A percentile compares a stretch with the other conserved stretches of the same genome.
These are phyloP conservation scores for Lethenteron camtschaticum DNA, from an alignment of 2,113 vertebrate genomes.

Conservation along the genomic window DNA sequence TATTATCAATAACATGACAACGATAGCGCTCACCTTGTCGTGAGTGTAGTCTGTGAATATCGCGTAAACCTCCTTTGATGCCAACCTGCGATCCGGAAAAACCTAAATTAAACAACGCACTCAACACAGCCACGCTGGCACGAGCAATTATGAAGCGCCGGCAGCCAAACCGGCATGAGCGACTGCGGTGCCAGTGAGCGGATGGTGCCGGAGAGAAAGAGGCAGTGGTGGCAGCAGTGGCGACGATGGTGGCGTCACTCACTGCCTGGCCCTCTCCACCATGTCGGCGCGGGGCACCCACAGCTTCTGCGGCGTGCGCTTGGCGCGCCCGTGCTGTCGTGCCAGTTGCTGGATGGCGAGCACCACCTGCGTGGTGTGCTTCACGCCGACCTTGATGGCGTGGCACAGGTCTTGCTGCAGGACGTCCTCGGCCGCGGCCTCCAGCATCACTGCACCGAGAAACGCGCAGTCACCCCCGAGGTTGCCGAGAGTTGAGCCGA, in stretches of 20 bases:
- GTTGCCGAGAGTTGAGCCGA: no score
- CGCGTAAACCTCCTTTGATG: conserved; percentile 37
- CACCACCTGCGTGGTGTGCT: conserved; percentile 68
- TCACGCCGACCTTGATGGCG: conserved; percentile 68
- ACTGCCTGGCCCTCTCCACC: conserved; percentile 38
- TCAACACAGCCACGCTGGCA: no score
- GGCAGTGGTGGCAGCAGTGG: no score
- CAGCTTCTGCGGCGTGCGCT: conserved; percentile 46
- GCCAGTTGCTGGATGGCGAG: conserved; percentile 55
- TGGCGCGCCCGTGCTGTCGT: conserved; percentile 34
- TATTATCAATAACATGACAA: neutral
- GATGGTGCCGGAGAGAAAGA: no score
- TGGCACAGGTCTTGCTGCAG: conserved; percentile 86
- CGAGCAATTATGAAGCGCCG: no score
- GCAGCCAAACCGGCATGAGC: no score
- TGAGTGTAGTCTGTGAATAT: conserved; percentile 55
- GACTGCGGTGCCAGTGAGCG: no score
- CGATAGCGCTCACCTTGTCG: conserved; percentile 49
- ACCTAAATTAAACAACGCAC: conserved; percentile 1
- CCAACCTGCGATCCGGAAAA: conserved; percentile 24
- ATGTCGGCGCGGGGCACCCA: conserved; percentile 40
- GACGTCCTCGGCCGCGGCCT: conserved; percentile 74
- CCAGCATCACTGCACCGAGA: conserved; percentile 55
- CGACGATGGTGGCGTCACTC: conserved; percentile 17
- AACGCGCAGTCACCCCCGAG: no score